Percentiles rank a stretch among this genome's conserved stretches.
Evolutionary conservation across 2,113 vertebrate species (phyloP).

Genomic region (Solea solea): DNA sequence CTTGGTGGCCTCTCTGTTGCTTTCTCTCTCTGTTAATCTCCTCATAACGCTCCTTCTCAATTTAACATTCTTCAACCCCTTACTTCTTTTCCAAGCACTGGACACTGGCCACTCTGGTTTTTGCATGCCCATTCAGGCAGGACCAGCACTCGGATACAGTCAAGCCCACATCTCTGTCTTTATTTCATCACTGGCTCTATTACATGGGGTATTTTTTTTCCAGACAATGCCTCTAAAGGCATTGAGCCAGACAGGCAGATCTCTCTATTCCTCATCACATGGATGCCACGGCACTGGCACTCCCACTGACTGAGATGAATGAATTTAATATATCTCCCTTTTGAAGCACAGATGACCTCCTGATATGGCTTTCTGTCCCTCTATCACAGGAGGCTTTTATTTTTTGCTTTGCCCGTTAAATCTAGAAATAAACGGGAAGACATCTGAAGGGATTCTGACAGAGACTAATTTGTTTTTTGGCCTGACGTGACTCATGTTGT

Average conservation of each 20-base stretch:
- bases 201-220: slow-evolving; percentile 67
- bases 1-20: slow-evolving; percentile 56
- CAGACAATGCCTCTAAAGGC: slow-evolving; percentile 71
- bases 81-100: slow-evolving; percentile 8
- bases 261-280: slow-evolving; percentile 70
- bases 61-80: slow-evolving; percentile 8
- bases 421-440: slow-evolving; percentile 58
- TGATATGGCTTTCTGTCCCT: slow-evolving; percentile 67
- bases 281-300: slow-evolving; percentile 62
- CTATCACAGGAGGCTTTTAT: slow-evolving; percentile 55
- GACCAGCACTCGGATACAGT: slow-evolving; percentile 21
- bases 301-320: slow-evolving; percentile 75
- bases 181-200: slow-evolving; percentile 77
- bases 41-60: slow-evolving; percentile 17
- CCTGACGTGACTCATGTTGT: slow-evolving; percentile 44
- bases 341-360: slow-evolving; percentile 76
- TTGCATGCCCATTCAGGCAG: slow-evolving; percentile 33
- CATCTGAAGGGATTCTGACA: slow-evolving; percentile 66
- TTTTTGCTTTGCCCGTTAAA: slow-evolving; percentile 46
- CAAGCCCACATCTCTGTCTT: slow-evolving; percentile 51
- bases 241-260: slow-evolving; percentile 54
- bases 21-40: slow-evolving; percentile 24
- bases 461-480: slow-evolving; percentile 70
- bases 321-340: slow-evolving; percentile 76
- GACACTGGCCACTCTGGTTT: slow-evolving; percentile 3